Conservation (phyloP, 35 echinoderm and acorn worm genomes). For the Chiridota heheva region DNA sequence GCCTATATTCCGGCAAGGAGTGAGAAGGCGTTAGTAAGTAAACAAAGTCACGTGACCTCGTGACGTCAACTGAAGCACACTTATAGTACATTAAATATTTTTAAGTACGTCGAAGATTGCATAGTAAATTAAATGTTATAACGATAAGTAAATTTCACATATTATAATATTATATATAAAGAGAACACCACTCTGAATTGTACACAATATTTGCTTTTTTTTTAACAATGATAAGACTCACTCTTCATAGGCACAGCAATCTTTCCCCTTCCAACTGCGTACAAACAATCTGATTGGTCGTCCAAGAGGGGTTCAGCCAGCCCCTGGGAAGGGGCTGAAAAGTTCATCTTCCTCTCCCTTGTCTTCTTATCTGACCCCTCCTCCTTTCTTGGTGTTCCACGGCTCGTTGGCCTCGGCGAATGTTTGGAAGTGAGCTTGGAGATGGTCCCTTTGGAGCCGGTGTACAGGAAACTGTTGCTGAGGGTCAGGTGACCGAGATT, state of each 20-base stretch:
- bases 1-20: no score
- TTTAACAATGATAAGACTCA: neutral
- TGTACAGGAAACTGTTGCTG: slow-evolving; percentile 73
- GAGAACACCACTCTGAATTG: no score
- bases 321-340: slow-evolving; percentile 3
- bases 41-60: no score
- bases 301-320: slow-evolving; percentile 11
- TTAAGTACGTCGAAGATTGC: no score
- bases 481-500: slow-evolving; percentile 93
- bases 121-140: no score
- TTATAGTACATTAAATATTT: no score
- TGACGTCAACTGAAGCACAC: no score
- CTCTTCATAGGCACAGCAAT: neutral
- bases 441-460: slow-evolving; percentile 74
- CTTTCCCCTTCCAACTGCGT: neutral
- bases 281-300: neutral
- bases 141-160: no score
- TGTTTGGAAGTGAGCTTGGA: slow-evolving; percentile 53
- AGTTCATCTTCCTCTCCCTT: slow-evolving; percentile 6
- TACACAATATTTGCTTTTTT: neutral
- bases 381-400: no score
- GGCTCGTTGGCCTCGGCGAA: neutral
- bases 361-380: neutral
- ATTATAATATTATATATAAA: no score
- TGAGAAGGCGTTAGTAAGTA: no score